Evolutionary conservation across 1,140 invertebrate genomes (phyloP).

Genomic region (Platyscapa corneri): DNA sequence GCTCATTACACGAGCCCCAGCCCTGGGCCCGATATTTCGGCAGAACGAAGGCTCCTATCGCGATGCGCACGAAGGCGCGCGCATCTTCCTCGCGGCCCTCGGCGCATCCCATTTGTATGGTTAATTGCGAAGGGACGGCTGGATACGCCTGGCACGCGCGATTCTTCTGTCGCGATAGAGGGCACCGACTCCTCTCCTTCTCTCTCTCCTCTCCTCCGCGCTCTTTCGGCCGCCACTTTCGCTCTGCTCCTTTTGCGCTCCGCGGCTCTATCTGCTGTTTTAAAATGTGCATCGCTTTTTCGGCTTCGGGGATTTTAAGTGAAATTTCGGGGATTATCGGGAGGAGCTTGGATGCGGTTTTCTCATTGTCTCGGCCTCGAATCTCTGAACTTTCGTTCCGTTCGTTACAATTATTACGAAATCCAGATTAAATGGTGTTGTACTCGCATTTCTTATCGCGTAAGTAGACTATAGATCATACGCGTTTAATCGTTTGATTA

Average conservation of each 20-base stretch:
- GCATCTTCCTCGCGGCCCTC: constrained; percentile 20
- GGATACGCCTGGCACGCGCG: constrained; percentile 20
- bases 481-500: too few relatives aligned
- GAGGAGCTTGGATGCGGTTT: neutral
- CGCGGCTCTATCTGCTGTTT: neutral
- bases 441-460: too few relatives aligned
- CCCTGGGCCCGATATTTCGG: constrained; percentile 52
- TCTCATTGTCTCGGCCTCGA: too few relatives aligned
- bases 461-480: too few relatives aligned
- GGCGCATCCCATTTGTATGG: constrained; percentile 60
- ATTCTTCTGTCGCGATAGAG: neutral
- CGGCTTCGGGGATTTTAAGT: neutral
- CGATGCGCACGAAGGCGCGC: constrained; percentile 51
- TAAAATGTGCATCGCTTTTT: neutral
- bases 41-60: neutral
- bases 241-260: neutral
- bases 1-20: constrained; percentile 32
- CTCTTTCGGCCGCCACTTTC: neutral
- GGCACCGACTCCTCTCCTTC: too few relatives aligned
- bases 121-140: constrained; percentile 59
- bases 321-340: neutral
- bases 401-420: too few relatives aligned
- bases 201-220: too few relatives aligned
- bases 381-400: too few relatives aligned
- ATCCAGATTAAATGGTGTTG: too few relatives aligned